These are phyloP conservation scores for Scalopus aquaticus DNA, from an alignment of 2,113 vertebrate genomes.

Conservation along the genomic window DNA sequence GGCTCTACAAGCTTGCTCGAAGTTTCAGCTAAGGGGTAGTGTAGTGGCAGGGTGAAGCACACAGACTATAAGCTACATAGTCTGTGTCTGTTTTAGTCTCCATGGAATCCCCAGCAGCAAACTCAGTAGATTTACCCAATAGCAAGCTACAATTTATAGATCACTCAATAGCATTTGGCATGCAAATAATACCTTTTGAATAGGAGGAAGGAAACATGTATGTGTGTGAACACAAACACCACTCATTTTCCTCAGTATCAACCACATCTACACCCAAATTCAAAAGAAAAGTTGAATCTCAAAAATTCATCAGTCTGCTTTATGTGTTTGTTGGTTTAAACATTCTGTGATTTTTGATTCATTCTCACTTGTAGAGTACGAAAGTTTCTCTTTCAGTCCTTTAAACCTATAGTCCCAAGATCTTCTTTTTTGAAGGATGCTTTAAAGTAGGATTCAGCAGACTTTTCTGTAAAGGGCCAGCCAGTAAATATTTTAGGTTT, in stretches of 20 bases:
- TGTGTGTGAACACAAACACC: neutral
- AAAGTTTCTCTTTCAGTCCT: neutral
- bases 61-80: neutral
- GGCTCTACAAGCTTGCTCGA: neutral
- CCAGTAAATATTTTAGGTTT: slow-evolving; percentile 22
- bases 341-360: neutral
- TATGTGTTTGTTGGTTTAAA: neutral
- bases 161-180: neutral
- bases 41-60: neutral
- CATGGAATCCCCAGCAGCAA: neutral
- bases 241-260: neutral
- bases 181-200: slow-evolving; percentile 8
- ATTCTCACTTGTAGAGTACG: neutral
- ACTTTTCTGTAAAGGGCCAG: slow-evolving; percentile 11
- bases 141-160: too few species aligned
- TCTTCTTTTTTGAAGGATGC: neutral
- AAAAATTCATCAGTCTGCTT: neutral
- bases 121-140: too few species aligned
- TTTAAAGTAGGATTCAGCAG: slow-evolving; percentile 15
- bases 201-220: neutral
- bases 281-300: slow-evolving; percentile 27
- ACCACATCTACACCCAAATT: neutral
- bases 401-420: neutral
- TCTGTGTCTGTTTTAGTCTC: neutral
- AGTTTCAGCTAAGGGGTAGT: neutral